Percentiles rank a stretch among this genome's conserved stretches.
These are phyloP conservation scores for Rhinichthys klamathensis DNA, from an alignment of 2,113 vertebrate genomes.

Conservation along the genomic window DNA sequence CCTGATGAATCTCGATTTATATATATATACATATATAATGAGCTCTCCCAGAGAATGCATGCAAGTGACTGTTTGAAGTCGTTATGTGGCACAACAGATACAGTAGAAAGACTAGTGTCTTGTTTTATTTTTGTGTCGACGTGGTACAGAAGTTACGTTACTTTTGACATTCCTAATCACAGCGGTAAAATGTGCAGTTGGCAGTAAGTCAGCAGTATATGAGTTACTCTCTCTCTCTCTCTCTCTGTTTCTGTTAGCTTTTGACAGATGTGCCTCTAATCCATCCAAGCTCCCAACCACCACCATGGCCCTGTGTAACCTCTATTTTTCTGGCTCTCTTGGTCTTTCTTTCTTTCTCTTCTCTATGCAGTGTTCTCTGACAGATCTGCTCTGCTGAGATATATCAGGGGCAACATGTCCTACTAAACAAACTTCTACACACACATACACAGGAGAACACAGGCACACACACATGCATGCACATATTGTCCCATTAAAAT, in stretches of 20 bases:
- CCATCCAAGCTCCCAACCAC: slow-evolving; percentile 18
- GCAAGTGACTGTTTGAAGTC: not conserved
- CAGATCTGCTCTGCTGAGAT: slow-evolving; percentile 29
- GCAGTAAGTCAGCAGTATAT: not conserved
- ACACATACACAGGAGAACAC: slow-evolving; percentile 27
- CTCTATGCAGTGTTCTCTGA: slow-evolving; percentile 39
- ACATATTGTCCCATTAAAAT: slow-evolving; percentile 47
- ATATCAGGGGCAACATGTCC: slow-evolving; percentile 31
- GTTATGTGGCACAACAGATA: not conserved
- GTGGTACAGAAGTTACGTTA: not conserved
- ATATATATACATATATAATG: not conserved
- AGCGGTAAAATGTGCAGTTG: slow-evolving; percentile 12
- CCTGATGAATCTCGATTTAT: no score
- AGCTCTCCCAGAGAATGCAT: not conserved
- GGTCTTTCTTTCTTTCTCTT: slow-evolving; percentile 38
- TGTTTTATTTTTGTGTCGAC: not conserved
- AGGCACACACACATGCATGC: slow-evolving; percentile 35
- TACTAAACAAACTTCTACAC: slow-evolving; percentile 40
- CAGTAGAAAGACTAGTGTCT: not conserved
- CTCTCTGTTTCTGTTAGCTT: slow-evolving; percentile 35
- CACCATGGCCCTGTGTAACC: slow-evolving; percentile 25
- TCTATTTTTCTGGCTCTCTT: slow-evolving; percentile 17
- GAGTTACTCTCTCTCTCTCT: not conserved
- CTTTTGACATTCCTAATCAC: slow-evolving; percentile 5
- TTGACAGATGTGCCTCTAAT: slow-evolving; percentile 45